Percentiles rank a stretch among this genome's conserved stretches.
Conservation (phyloP, 2,113 vertebrate species). For the Prinia subflava region DNA sequence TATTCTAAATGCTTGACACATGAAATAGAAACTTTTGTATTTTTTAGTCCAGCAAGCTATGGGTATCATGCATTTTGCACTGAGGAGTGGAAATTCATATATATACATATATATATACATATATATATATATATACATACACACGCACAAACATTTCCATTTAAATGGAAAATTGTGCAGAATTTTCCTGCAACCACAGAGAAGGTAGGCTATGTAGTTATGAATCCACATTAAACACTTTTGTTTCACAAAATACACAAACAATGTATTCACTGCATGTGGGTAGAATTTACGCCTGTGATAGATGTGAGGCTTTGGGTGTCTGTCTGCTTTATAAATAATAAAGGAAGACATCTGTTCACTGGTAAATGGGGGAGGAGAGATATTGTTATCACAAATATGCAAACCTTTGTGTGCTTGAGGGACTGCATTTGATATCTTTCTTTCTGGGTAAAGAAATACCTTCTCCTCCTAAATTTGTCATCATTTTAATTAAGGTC, state of each 20-base stretch:
- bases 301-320: background rate
- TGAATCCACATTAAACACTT: background rate
- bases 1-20: background rate
- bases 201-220: background rate
- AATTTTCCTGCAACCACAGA: background rate
- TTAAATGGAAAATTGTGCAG: background rate
- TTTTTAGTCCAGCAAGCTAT: background rate
- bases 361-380: background rate
- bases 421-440: background rate
- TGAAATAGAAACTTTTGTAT: background rate
- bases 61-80: background rate
- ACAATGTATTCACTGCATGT: fast-evolving
- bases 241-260: background rate
- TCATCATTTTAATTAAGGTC: background rate
- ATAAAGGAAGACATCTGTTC: background rate
- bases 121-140: background rate
- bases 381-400: background rate
- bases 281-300: background rate
- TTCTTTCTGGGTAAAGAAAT: background rate
- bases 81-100: background rate
- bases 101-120: no score
- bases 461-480: background rate
- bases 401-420: background rate
- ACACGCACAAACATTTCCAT: fast-evolving
- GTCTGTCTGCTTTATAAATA: background rate